Evolutionary conservation across 1,140 invertebrate genomes (phyloP).

Genomic region (Apis dorsata): DNA sequence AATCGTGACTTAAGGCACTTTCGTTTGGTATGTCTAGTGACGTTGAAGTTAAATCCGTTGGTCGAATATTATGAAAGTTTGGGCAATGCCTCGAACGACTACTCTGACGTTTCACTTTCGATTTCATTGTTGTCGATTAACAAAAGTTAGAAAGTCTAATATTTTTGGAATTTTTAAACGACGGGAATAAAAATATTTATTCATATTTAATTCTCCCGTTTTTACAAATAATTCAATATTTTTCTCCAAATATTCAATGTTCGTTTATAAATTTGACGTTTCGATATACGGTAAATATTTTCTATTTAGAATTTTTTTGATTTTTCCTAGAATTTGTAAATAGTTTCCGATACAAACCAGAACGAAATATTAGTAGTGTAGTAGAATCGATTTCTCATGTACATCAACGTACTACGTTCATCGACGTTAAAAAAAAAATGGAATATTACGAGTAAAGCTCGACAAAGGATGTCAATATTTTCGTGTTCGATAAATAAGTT

Average conservation of each 20-base stretch:
- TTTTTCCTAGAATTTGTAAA: not conserved
- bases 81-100: not conserved
- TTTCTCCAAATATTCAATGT: not conserved
- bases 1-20: not conserved
- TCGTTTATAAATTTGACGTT: not conserved
- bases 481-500: not conserved
- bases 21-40: not conserved
- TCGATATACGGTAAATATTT: not conserved
- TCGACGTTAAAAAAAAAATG: not conserved
- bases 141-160: not conserved
- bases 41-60: not conserved
- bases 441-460: not conserved
- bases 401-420: not conserved
- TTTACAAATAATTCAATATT: not conserved
- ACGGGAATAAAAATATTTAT: not conserved
- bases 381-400: not conserved
- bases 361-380: conserved; percentile 1
- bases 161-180: not conserved
- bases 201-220: too few species aligned
- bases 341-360: not conserved
- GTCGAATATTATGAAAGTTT: not conserved
- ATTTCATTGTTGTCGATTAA: not conserved
- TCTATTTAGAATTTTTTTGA: too few species aligned
- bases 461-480: conserved; percentile 22
- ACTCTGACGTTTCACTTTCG: conserved; percentile 7